Evolutionary conservation across 2,797 vertebrate species (phyloP), one percentile per base, ranked within the genome.

Genomic region (Pseudocheirus occidentalis): DNA sequence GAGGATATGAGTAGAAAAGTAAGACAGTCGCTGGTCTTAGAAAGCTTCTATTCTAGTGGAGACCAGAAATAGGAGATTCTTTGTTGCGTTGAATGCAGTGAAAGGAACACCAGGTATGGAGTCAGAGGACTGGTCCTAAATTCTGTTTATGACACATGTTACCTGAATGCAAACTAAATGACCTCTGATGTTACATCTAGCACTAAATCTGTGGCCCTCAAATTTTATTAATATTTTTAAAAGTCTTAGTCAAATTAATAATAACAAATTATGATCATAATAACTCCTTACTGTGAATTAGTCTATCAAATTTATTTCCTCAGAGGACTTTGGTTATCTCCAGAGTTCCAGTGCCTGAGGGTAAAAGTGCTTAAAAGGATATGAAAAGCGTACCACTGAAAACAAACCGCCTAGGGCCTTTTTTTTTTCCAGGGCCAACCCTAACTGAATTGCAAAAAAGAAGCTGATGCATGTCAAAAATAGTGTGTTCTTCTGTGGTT

Each of bases 361-460:
- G n/a, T 24, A 81, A 18, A 40, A 81, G 21, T 81, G 18, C 66
- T 46, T 81, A 21, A 81, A 81, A 81, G n/a, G n/a, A 46, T 40
- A 18, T 81, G 40, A 91, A 92, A 96, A 94, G 56, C 4, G 29
- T 46, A 46, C n/a, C 66, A 81, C 16, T 90, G 53, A 92, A 93
- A 21, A 50, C 34, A 91, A 93, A 89, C 66, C 18, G 93, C 90
- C 92, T 55, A 29, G 87, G 87, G 59, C 90, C 54, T 1, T 11
- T 93, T 97, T 93, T 97, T 58, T 54, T 58, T 54, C 9, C n/a
- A 90, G 95, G 93, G 92, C 31, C 50, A 91, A 53, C 24, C 73
- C 40, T 53, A 1, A 5, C 90, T 55, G 27, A 46, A 91, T 73
- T 90, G n/a, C 18, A 81, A 46, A 57, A 57, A 93, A 97, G 28